A percentile compares a stretch with the other conserved stretches of the same genome.
Evolutionary conservation across 1,140 invertebrate species (phyloP).

Genomic region (Venturia canescens): DNA sequence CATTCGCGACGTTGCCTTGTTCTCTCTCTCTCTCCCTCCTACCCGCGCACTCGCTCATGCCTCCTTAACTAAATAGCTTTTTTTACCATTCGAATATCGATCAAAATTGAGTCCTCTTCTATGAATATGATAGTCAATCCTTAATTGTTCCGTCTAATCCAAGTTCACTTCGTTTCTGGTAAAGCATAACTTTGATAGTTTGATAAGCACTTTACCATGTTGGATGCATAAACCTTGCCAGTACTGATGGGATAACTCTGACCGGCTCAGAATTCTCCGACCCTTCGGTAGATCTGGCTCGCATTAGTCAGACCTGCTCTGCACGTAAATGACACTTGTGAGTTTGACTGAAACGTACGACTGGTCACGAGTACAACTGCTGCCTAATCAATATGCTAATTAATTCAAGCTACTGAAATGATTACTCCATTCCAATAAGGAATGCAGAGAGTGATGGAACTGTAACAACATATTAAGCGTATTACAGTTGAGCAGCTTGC

Average conservation of each 20-base stretch:
- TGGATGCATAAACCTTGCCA: not conserved
- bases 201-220: conserved; percentile 28
- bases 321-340: conserved; percentile 12
- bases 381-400: conserved; percentile 43
- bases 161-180: not conserved
- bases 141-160: not conserved
- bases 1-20: not conserved
- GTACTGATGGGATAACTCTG: conserved; percentile 1
- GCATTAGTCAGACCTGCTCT: conserved; percentile 28
- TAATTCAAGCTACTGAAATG: conserved; percentile 33
- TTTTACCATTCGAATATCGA: not conserved
- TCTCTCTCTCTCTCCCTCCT: not conserved
- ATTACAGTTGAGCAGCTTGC: not conserved
- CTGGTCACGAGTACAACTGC: not conserved
- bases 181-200: conserved; percentile 41
- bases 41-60: no score
- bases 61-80: no score
- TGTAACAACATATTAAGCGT: not conserved
- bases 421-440: conserved; percentile 9
- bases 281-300: conserved; percentile 21
- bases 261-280: conserved; percentile 20
- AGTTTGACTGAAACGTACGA: conserved; percentile 19
- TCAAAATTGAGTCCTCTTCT: not conserved
- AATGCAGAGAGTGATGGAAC: not conserved
- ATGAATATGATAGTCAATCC: no score